These are phyloP conservation scores for Charanyca ferruginea DNA, from an alignment of 2,888 invertebrate genomes.

Conservation along the genomic window DNA sequence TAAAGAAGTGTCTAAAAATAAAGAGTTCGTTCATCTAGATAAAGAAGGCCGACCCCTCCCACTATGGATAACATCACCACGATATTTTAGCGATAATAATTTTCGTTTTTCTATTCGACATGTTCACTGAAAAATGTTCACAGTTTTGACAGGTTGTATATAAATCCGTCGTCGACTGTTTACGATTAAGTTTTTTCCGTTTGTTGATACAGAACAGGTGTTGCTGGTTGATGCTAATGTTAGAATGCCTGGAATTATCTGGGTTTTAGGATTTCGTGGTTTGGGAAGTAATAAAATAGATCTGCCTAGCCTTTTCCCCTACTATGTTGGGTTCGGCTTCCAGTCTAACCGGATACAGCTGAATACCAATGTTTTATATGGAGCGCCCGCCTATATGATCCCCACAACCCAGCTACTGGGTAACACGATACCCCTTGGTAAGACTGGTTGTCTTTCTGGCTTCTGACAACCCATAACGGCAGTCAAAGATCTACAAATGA, in stretches of 20 bases:
- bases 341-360: too few relatives aligned
- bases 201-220: slow-evolving; percentile 72
- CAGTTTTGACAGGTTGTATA: slow-evolving; percentile 74
- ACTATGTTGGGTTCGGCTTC: too few relatives aligned
- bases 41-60: slow-evolving; percentile 69
- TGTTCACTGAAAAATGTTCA: slow-evolving; percentile 45
- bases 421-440: too few relatives aligned
- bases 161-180: slow-evolving; percentile 86
- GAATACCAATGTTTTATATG: too few relatives aligned
- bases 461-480: too few relatives aligned
- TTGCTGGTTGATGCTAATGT: slow-evolving; percentile 49
- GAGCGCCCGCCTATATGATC: too few relatives aligned
- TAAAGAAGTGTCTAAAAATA: slow-evolving; percentile 85
- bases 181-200: slow-evolving; percentile 79
- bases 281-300: too few relatives aligned
- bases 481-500: too few relatives aligned
- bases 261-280: slow-evolving; percentile 43
- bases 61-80: slow-evolving; percentile 58
- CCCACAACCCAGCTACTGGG: too few relatives aligned
- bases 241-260: slow-evolving; percentile 49
- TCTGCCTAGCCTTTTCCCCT: too few relatives aligned
- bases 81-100: slow-evolving; percentile 55
- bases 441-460: too few relatives aligned
- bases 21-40: slow-evolving; percentile 83
- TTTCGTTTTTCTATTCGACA: slow-evolving; percentile 50